Conservation (phyloP, 2,113 vertebrate species). For the Ameiurus melas region DNA sequence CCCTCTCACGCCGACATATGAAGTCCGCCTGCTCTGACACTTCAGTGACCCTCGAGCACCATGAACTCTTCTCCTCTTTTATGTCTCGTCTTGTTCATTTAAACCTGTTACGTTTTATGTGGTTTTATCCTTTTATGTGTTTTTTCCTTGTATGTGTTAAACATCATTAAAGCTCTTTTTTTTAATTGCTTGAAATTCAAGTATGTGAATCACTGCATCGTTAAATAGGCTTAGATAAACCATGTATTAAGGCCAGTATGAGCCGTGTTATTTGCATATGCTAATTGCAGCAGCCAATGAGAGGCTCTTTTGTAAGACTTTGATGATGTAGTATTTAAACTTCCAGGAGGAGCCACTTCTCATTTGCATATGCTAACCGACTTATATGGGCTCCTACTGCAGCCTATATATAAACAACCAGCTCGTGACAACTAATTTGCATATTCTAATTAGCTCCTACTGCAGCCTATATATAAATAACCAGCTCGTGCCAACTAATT, state of each 20-base stretch:
- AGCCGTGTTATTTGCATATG: neutral
- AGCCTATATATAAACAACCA: neutral
- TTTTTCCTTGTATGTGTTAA: slow-evolving; percentile 2
- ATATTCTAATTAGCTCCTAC: neutral
- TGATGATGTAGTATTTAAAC: neutral
- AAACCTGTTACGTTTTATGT: neutral
- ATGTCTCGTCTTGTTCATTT: slow-evolving; percentile 10
- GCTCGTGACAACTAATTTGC: neutral
- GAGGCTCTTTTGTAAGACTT: neutral
- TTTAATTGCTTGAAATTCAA: neutral
- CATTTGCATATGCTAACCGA: neutral
- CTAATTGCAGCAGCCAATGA: neutral
- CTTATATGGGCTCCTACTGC: neutral
- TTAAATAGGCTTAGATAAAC: neutral
- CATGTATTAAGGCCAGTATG: neutral
- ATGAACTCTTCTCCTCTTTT: neutral
- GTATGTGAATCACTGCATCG: neutral
- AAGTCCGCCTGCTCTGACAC: neutral
- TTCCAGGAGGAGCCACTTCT: neutral
- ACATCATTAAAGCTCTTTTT: slow-evolving; percentile 16
- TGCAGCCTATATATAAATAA: neutral
- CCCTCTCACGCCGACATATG: neutral
- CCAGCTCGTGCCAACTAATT: neutral
- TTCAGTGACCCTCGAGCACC: neutral
- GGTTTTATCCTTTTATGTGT: neutral